Conservation (phyloP, 2,888 invertebrate genomes). For the Heliconius charithonia region DNA sequence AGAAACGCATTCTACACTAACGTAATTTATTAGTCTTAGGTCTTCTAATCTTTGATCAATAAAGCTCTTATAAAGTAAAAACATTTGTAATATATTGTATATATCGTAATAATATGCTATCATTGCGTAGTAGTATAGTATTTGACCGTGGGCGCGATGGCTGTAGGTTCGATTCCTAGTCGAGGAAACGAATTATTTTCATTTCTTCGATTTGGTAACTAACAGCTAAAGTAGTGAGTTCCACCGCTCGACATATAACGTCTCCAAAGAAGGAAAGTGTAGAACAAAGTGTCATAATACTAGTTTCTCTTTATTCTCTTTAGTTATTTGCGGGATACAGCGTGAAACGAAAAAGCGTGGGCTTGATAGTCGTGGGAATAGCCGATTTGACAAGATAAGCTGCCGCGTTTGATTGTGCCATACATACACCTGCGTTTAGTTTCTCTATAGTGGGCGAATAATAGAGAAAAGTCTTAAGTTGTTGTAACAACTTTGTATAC, state of each 20-base stretch:
- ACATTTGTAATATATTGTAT: slow-evolving; percentile 8
- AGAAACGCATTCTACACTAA: slow-evolving; percentile 62
- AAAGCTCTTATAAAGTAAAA: slow-evolving; percentile 15
- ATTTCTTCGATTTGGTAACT: not conserved
- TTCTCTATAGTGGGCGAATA: too few species aligned
- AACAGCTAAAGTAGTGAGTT: not conserved
- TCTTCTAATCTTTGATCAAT: slow-evolving; percentile 56
- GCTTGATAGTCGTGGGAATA: too few species aligned
- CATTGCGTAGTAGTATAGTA: not conserved
- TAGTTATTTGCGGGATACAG: not conserved
- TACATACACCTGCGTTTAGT: too few species aligned
- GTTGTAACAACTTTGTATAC: too few species aligned
- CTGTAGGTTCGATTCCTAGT: not conserved
- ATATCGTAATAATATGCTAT: not conserved
- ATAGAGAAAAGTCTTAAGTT: too few species aligned
- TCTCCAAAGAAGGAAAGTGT: too few species aligned
- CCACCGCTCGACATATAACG: not conserved
- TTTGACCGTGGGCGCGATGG: not conserved
- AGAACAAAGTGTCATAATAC: not conserved
- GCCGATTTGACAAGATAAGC: too few species aligned
- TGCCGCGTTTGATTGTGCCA: too few species aligned
- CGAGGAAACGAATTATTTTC: not conserved
- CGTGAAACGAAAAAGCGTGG: not conserved
- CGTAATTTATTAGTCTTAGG: slow-evolving; percentile 60
- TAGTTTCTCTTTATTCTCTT: not conserved